Evolutionary conservation across 2,797 vertebrate species (phyloP), one percentile per base, ranked within the genome.

Genomic region (Liparis tanakae): DNA sequence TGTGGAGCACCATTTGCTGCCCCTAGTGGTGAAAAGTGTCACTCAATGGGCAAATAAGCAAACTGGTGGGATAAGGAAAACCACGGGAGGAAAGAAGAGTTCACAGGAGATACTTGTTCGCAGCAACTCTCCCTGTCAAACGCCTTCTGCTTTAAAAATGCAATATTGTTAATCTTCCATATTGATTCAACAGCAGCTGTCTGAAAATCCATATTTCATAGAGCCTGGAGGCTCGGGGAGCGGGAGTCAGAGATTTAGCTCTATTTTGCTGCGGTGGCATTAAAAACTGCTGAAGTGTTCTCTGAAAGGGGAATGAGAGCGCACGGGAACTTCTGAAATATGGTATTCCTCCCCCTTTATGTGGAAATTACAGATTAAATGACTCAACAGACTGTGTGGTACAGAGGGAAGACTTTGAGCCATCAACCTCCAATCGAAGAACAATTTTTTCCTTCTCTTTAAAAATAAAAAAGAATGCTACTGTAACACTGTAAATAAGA

Each of bases 131-230:
- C 58, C 22, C 60, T 53, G 71, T 71, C 81, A 83, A 76, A 73
- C 1, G n/a, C 59, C 33, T 72, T 70, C 59, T 7, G n/a, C 70
- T 67, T 79, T 65, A 78, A 84, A 30, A 84, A 85, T 81, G 76
- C 69, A 73, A 53, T 71, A 80, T 78, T 87, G 77, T 81, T 85
- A 85, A 89, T 87, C 80, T 84, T 79, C 65, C 70, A 79, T 76
- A 82, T 88, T 56, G 87, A 78, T 92, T 85, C 78, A 83, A 71
- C 65, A 83, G 78, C 72, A 70, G 76, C 74, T 73, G 83, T 80
- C 76, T 64, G 34, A 70, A 85, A 81, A 88, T 88, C 80, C 67
- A 86, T 88, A 86, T 79, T 80, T 89, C 78, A 86, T 68, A 30
- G 12, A 81, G 73, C 69, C 69, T 68, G 82, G 70, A 78, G 79